Evolutionary conservation across 2,888 invertebrate genomes (phyloP), one percentile per base, ranked within the genome.

Genomic region (Drosophila nigricruria): DNA sequence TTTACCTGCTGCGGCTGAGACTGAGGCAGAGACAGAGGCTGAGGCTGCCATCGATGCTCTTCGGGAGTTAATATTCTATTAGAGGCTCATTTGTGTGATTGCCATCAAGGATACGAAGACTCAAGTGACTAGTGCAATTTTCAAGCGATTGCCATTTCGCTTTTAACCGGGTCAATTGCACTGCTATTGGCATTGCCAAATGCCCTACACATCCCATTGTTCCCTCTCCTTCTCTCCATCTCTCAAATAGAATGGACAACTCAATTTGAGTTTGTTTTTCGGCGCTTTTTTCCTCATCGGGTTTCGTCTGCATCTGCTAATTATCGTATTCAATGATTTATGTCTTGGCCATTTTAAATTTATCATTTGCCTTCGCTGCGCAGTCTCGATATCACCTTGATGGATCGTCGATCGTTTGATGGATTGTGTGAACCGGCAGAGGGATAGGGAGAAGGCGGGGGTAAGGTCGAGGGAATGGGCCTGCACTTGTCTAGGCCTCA

Each of bases 41-140:
- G 64, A 42, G 57, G 61, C 72, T 77, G 69, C 77, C 73, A 75
- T 71, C 82, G 73, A 68, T 70, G 74, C 79, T 84, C 87, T 90
- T 80, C 80, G 81, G 79, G 82, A 86, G 90, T 91, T 91, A 88
- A 91, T 91, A 91, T 91, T 91, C 91, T 91, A 91, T 91, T 91
- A 91, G 88, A 87, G 90, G 87, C 90, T 91, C 90, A 91, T 91
- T 91, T 91, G 91, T 82, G 88, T 82, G 89, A 91, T 91, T 89
- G 87, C 86, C 85, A 90, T 89, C 85, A 88, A 91, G 91, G 88
- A 91, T 91, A 83, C 81, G 77, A 70, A 65, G 73, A 62, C 50
- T 52, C 47, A 3, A 47, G 34, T 27, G 66, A 60, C 70, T 64
- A 63, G 53, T 63, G 68, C 73, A 73, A 77, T 76, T 70, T 74